A percentile compares a stretch with the other conserved stretches of the same genome.
phyloP scores from a whole-genome alignment of 2,888 invertebrate species.

The Plebejus argus region DNA sequence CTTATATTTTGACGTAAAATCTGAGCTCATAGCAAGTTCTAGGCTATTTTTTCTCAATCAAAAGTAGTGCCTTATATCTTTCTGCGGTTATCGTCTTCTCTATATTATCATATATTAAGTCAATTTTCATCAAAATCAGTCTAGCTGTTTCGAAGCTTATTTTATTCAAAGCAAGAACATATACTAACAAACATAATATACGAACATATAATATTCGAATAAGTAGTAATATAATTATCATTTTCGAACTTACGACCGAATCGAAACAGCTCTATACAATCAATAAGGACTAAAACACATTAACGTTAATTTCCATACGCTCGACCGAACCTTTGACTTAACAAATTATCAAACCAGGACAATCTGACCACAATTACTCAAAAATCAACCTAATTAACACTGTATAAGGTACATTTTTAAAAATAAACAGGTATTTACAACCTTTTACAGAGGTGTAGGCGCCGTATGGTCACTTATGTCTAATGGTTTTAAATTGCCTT shows the following conservation, averaged over 20 bases:
- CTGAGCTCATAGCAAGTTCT: too few relatives aligned
- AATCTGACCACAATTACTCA: not conserved
- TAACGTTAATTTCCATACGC: slow-evolving; percentile 1
- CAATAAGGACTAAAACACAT: not conserved
- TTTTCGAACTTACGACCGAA: not conserved
- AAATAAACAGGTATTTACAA: not conserved
- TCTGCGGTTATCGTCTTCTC: too few relatives aligned
- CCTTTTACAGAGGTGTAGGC: slow-evolving; percentile 16
- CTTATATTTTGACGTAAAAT: too few relatives aligned
- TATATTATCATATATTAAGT: too few relatives aligned
- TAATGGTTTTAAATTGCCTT: slow-evolving; percentile 31
- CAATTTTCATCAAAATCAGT: too few relatives aligned
- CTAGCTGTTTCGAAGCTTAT: too few relatives aligned
- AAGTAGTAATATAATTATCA: too few relatives aligned
- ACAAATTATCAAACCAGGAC: slow-evolving; percentile 14
- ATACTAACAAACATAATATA: too few relatives aligned
- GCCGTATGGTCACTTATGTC: slow-evolving; percentile 29
- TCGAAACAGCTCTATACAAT: not conserved
- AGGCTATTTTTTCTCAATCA: too few relatives aligned
- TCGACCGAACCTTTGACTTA: slow-evolving; percentile 1
- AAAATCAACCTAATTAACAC: not conserved
- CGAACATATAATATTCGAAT: too few relatives aligned
- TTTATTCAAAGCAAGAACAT: too few relatives aligned
- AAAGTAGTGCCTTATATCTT: too few relatives aligned
- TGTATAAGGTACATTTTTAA: not conserved